Evolutionary conservation across 1,140 invertebrate species (phyloP).

Genomic region (Ladona fulva): DNA sequence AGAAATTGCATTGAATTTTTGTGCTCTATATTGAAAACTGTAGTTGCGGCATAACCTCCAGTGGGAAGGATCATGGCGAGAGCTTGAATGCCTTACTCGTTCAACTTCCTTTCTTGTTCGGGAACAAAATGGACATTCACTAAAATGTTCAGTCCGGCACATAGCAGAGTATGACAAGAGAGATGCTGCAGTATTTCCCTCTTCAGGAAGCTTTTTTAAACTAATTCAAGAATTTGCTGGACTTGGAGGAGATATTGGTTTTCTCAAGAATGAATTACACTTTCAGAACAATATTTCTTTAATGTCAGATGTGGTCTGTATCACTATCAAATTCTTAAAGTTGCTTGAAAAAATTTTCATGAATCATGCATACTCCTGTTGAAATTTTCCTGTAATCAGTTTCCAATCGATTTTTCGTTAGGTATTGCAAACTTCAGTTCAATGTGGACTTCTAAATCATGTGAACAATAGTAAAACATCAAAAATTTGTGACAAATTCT

Average conservation of each 20-base stretch:
- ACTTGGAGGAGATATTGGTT: conserved; percentile 76
- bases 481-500: conserved; percentile 69
- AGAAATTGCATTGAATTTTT: background rate
- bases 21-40: conserved; percentile 22
- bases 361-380: background rate
- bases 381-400: conserved; percentile 21
- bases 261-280: conserved; percentile 71
- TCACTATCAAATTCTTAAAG: conserved; percentile 12
- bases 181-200: conserved; percentile 70
- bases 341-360: conserved; percentile 20
- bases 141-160: conserved; percentile 77
- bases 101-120: conserved; percentile 66
- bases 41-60: conserved; percentile 68
- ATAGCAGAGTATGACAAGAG: conserved; percentile 66
- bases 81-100: conserved; percentile 52
- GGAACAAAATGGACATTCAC: conserved; percentile 71
- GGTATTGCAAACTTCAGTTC: conserved; percentile 63
- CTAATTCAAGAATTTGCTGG: conserved; percentile 72
- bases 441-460: conserved; percentile 57
- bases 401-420: conserved; percentile 34
- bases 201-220: conserved; percentile 55
- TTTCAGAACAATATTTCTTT: conserved; percentile 67
- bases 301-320: conserved; percentile 48
- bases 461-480: conserved; percentile 51
- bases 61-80: conserved; percentile 72